Evolutionary conservation across 1,140 invertebrate genomes (phyloP), one percentile per base, ranked within the genome.

Genomic region (Pseudoatta argentina): DNA sequence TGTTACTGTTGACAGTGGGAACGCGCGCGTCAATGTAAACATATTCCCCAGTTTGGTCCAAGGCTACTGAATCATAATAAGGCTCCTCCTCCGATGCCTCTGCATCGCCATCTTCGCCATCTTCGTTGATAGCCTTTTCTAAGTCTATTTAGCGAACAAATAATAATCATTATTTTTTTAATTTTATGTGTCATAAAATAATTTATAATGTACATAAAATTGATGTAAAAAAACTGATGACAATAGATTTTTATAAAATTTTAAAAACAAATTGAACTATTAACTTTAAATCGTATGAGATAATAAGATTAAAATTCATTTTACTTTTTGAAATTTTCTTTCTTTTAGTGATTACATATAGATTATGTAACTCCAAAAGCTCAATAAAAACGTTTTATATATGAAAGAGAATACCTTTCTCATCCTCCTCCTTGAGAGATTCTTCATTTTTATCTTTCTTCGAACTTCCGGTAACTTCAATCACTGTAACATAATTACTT

Each of bases 401-500:
- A 69, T 7, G n/a, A 55, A 10, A 48, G 10, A 27, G 73, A 53
- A 12, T 88, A 94, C 94, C 93, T 89, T 95, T 95, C 75, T 94
- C 94, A 88, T 94, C 92, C 71, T 95, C 94, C 57, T 94, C 92
- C 82, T 95, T 94, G 14, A 93, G 89, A 81, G 91, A 91, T 81
- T 94, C 92, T 59, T 94, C 93, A 73, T 91, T 91, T 77, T 94
- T 95, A 59, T 95, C 94, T 77, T 95, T 95, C 73, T 95, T 95
- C 6, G 92, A 93, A 71, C 89, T 95, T 14, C 96, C 96, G 71
- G 98, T 98, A 3, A 98, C 98, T 96, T 98, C 97, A 87, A 98
- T 98, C 69, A 98, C 98, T 81, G 98, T 98, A 85, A 98, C 96
- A 95, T 98, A 98, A 95, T 98, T 97, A 94, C 97, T 96, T 93